Evolutionary conservation across 2,888 invertebrate species (phyloP), one percentile per base, ranked within the genome.

Genomic region (Cyaniris semiargus): DNA sequence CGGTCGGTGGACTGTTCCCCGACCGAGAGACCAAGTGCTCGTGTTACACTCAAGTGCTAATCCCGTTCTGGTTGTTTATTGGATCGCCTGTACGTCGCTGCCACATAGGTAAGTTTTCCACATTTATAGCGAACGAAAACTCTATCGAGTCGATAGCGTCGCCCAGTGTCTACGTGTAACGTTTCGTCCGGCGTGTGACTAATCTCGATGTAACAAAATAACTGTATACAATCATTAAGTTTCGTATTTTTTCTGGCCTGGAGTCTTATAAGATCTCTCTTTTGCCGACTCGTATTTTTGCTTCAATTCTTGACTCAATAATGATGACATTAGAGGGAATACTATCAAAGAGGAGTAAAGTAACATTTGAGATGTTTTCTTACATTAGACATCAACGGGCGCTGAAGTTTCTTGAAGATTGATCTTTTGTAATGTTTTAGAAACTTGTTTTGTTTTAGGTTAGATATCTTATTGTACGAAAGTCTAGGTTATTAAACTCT

Each of bases 11-110:
- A 90, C 91, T 76, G 86, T 88, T 89, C 83, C 85, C 86, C 84
- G 82, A 84, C 83, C 80, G 86, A 89, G 83, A 89, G 91, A 90
- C 92, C 81, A 88, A 93, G 93, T 93, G 93, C 87, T 91, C 91
- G 93, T 93, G 92, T 86, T 89, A 88, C 91, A 89, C 90, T 89
- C 87, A 87, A 92, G 92, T 93, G 92, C 90, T 92, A 88, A 89
- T 89, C 89, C 88, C 87, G 91, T 88, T 91, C 89, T 89, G 87
- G 87, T 88, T 89, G 86, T 87, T 89, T 90, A 89, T 92, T 92
- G 93, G 93, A 93, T 92, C 91, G 87, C 86, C 89, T 87, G 87
- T 85, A 84, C 86, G 83, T 83, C 85, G 71, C 23, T 76, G 76
- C 76, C 83, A 81, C 84, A 80, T 85, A 88, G 92, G 93, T 93